phyloP scores from a whole-genome alignment of 2,113 vertebrate genomes.

The Syrmaticus mikado region DNA sequence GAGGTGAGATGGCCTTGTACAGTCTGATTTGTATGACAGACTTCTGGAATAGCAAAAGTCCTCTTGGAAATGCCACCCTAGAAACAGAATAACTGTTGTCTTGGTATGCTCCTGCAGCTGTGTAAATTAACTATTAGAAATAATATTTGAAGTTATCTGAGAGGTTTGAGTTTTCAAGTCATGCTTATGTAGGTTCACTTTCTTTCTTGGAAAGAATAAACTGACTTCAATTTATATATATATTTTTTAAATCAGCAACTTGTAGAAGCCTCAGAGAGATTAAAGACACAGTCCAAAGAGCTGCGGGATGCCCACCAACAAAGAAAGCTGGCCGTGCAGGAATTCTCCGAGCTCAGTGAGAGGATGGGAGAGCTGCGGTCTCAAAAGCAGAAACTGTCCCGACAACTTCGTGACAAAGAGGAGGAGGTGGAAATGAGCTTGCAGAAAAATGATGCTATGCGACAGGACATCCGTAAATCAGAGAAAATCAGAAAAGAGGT shows the following conservation, averaged over 20 bases:
- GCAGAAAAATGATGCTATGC: slow-evolving; percentile 88
- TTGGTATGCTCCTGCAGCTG: background rate
- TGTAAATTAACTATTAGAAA: background rate
- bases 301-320: slow-evolving; percentile 93
- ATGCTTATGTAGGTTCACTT: background rate
- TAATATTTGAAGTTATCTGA: background rate
- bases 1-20: background rate
- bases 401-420: slow-evolving; percentile 94
- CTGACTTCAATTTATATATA: background rate
- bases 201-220: background rate
- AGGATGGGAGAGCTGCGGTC: slow-evolving; percentile 90
- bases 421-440: slow-evolving; percentile 89
- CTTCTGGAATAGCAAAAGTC: background rate
- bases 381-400: slow-evolving; percentile 90
- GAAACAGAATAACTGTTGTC: background rate
- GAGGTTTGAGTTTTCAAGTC: background rate
- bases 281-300: slow-evolving; percentile 91
- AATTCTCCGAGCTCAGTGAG: slow-evolving; percentile 92
- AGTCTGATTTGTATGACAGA: background rate
- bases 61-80: background rate
- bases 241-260: slow-evolving; percentile 84
- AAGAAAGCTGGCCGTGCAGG: slow-evolving; percentile 91
- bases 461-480: slow-evolving; percentile 89
- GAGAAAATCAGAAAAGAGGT: slow-evolving; percentile 95
- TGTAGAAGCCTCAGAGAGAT: slow-evolving; percentile 87